Conservation (phyloP, 2,113 vertebrate genomes). For the Neolamprologus fasciatus region DNA sequence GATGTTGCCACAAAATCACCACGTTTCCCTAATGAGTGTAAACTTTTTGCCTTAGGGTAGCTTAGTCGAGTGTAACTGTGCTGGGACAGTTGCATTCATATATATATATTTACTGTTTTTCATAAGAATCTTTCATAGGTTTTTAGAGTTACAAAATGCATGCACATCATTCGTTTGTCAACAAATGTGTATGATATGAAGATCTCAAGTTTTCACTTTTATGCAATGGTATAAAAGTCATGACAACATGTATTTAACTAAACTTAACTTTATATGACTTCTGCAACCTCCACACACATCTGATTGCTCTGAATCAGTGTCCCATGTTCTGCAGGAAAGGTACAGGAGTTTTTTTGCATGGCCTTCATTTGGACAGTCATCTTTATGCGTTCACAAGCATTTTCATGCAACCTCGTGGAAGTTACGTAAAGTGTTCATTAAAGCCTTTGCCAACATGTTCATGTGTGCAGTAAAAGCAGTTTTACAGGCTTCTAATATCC, state of each 20-base stretch:
- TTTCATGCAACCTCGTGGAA: background rate
- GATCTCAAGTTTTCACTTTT: background rate
- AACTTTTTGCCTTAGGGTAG: background rate
- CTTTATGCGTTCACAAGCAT: accelerated
- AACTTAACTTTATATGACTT: background rate
- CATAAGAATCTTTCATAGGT: background rate
- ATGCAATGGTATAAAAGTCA: background rate
- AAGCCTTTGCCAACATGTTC: background rate
- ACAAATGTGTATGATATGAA: background rate
- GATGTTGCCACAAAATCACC: background rate
- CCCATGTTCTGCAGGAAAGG: background rate
- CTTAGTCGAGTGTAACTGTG: background rate
- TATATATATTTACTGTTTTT: background rate
- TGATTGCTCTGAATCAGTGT: background rate
- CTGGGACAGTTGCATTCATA: background rate
- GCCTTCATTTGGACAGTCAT: background rate
- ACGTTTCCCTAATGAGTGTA: background rate
- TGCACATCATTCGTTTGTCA: background rate
- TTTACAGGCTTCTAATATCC: background rate
- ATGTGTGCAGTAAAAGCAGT: background rate
- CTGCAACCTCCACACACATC: background rate
- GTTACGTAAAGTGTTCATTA: background rate
- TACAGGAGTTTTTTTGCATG: background rate
- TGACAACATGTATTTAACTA: background rate
- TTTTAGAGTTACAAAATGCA: background rate